Conservation (phyloP, 2,797 vertebrate species). For the Cynodonichthys magdalenae region DNA sequence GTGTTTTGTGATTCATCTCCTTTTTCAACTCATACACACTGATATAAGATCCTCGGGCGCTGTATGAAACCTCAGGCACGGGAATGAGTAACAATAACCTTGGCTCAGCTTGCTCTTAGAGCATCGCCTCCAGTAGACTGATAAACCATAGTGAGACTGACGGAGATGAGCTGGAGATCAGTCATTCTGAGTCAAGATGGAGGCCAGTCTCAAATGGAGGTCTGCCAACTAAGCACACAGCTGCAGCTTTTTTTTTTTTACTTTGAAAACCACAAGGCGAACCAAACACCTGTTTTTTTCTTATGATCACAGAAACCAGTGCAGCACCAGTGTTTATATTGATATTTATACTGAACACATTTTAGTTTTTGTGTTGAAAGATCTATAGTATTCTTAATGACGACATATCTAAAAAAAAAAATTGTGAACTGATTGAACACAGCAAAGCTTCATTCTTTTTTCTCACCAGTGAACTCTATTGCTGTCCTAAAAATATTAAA, state of each 20-base stretch:
- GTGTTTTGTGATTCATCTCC: slow-evolving; percentile 11
- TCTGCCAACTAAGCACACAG: slow-evolving; percentile 45
- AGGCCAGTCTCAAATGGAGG: slow-evolving; percentile 60
- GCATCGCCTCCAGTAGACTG: slow-evolving; percentile 31
- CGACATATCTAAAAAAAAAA: neutral
- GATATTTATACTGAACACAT: neutral
- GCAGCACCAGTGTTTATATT: slow-evolving; percentile 46
- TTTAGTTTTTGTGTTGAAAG: too few species aligned
- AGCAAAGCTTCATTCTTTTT: neutral
- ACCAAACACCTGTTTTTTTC: slow-evolving; percentile 51
- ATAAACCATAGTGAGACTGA: slow-evolving; percentile 45
- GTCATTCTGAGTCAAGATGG: slow-evolving; percentile 59
- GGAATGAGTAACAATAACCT: slow-evolving; percentile 57
- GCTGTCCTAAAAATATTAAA: neutral
- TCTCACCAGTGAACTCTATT: neutral
- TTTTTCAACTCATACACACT: slow-evolving; percentile 12
- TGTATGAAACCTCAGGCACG: slow-evolving; percentile 28
- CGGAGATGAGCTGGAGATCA: slow-evolving; percentile 54
- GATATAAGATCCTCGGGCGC: slow-evolving; percentile 11
- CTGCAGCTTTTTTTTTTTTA: slow-evolving; percentile 24
- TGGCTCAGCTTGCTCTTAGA: slow-evolving; percentile 30
- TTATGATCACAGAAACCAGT: slow-evolving; percentile 40
- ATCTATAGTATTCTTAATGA: too few species aligned
- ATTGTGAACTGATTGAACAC: neutral
- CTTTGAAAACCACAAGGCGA: slow-evolving; percentile 27